A percentile compares a stretch with the other conserved stretches of the same genome.
Evolutionary conservation across 2,888 invertebrate genomes (phyloP).

Genomic region (Conistra vaccinii): DNA sequence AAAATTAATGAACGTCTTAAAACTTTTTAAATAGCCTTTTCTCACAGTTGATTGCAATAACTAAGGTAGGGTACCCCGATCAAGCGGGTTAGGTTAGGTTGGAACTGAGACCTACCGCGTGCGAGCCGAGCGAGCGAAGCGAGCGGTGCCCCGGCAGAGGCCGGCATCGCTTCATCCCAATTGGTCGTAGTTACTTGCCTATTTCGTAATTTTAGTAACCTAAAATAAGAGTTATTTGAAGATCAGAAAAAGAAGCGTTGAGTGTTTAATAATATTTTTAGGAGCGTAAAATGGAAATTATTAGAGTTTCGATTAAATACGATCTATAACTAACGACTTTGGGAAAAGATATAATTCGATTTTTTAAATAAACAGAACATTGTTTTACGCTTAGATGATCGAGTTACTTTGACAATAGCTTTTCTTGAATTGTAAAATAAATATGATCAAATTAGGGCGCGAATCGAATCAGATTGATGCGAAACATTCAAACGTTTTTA

Average conservation of each 20-base stretch:
- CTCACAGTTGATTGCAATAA: too few relatives aligned
- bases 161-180: too few relatives aligned
- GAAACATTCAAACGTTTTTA: conserved; percentile 36
- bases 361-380: not conserved
- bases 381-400: not conserved
- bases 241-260: too few relatives aligned
- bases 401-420: not conserved
- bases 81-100: not conserved
- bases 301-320: too few relatives aligned
- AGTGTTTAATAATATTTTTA: too few relatives aligned
- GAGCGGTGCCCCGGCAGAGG: not conserved
- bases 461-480: conserved; percentile 30
- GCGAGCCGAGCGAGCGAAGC: too few relatives aligned
- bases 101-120: not conserved
- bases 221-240: too few relatives aligned
- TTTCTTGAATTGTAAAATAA: conserved; percentile 36
- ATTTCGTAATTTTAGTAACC: too few relatives aligned
- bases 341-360: not conserved
- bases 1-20: too few relatives aligned
- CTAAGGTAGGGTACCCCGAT: not conserved
- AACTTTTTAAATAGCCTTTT: too few relatives aligned
- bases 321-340: not conserved
- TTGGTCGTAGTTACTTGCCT: not conserved
- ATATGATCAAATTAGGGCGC: conserved; percentile 27
- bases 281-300: not conserved